Evolutionary conservation across 2,888 invertebrate species (phyloP).

Genomic region (Malachius bipustulatus): DNA sequence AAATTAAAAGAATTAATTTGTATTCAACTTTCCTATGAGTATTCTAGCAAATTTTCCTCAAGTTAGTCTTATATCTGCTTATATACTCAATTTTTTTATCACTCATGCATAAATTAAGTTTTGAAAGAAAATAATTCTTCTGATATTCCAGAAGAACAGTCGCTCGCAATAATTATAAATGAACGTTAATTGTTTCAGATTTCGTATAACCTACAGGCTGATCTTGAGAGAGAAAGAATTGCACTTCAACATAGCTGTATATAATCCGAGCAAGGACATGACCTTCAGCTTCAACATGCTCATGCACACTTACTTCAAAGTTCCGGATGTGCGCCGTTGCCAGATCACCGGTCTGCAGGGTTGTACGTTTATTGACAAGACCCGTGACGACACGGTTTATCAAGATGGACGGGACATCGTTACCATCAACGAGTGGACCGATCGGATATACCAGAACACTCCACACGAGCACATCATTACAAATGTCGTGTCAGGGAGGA

Average conservation of each 20-base stretch:
- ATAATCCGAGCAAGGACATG: slow-evolving; percentile 85
- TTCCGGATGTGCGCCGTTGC: slow-evolving; percentile 83
- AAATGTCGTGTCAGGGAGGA: slow-evolving; percentile 81
- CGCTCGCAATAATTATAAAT: too few species aligned
- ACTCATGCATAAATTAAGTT: too few species aligned
- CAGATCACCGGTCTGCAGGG: slow-evolving; percentile 89
- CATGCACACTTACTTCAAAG: slow-evolving; percentile 91
- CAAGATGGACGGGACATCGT: slow-evolving; percentile 87
- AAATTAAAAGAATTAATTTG: too few species aligned
- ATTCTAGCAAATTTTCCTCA: too few species aligned
- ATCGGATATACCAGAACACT: slow-evolving; percentile 86
- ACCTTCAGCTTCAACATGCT: slow-evolving; percentile 86
- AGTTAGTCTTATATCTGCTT: too few species aligned
- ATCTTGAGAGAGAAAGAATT: slow-evolving; percentile 84
- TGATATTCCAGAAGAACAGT: too few species aligned
- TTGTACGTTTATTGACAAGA: slow-evolving; percentile 61
- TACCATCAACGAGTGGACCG: slow-evolving; percentile 84
- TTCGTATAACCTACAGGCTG: slow-evolving; percentile 84
- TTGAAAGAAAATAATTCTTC: too few species aligned
- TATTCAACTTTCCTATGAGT: too few species aligned
- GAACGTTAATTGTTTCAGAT: slow-evolving; percentile 41
- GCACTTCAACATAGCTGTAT: slow-evolving; percentile 86
- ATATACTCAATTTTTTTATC: too few species aligned
- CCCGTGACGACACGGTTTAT: slow-evolving; percentile 72
- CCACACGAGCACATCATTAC: slow-evolving; percentile 87